phyloP scores from a whole-genome alignment of 2,797 vertebrate genomes.

The Acanthurus leucopareius region DNA sequence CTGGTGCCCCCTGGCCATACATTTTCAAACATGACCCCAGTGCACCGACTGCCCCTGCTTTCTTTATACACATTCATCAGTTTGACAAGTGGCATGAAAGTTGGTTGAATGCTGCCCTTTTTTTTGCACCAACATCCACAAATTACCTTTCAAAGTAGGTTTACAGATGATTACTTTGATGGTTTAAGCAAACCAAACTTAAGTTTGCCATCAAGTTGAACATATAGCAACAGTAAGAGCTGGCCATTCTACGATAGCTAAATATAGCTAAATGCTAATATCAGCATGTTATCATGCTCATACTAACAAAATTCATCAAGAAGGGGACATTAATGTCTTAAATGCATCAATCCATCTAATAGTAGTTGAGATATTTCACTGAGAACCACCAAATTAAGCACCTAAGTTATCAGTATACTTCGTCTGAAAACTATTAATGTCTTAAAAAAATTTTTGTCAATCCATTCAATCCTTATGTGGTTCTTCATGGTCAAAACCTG shows the following conservation, averaged over 20 bases:
- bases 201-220: neutral
- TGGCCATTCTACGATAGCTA: neutral
- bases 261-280: no score
- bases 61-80: constrained; percentile 53
- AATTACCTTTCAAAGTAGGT: constrained; percentile 5
- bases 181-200: neutral
- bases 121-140: neutral
- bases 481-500: neutral
- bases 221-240: neutral
- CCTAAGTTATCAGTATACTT: neutral
- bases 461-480: neutral
- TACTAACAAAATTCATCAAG: neutral
- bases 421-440: neutral
- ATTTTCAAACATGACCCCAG: constrained; percentile 47
- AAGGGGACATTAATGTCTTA: neutral
- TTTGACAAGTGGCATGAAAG: constrained; percentile 52
- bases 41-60: constrained; percentile 22
- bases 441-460: neutral
- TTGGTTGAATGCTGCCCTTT: constrained; percentile 10
- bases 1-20: constrained; percentile 41
- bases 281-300: no score
- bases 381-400: neutral
- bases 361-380: neutral
- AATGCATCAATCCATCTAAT: neutral
- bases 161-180: neutral